Evolutionary conservation across 2,797 vertebrate genomes (phyloP).

Genomic region (Gadopsis bispinosus): DNA sequence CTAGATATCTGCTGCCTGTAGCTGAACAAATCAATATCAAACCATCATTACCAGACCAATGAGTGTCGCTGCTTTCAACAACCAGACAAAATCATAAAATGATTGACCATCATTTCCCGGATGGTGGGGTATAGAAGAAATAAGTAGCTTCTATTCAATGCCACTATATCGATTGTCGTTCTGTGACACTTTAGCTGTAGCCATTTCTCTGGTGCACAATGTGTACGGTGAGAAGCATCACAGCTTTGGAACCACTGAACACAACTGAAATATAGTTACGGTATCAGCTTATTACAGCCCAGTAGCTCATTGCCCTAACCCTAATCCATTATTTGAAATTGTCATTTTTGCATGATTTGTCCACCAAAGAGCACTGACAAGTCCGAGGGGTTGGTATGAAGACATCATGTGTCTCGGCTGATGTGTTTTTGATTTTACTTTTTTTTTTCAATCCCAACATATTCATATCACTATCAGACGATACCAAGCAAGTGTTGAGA

Average conservation of each 20-base stretch:
- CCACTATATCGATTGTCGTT: conserved; percentile 7
- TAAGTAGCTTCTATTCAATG: neutral
- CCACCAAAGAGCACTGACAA: neutral
- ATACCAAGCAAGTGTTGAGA: neutral
- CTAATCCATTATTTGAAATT: no score
- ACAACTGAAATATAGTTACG: neutral
- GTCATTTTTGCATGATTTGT: neutral
- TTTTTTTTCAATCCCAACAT: neutral
- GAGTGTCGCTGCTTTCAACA: conserved; percentile 44
- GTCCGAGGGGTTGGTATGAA: neutral
- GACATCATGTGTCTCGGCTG: neutral
- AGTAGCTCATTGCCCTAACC: no score
- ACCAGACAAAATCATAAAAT: conserved; percentile 14
- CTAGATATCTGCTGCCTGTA: conserved; percentile 35
- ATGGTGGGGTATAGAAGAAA: conserved; percentile 4
- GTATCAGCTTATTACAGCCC: neutral
- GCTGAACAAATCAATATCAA: conserved; percentile 43
- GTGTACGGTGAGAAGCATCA: neutral
- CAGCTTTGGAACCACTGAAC: neutral
- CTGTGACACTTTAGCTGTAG: neutral
- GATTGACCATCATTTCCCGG: conserved; percentile 21
- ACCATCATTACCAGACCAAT: conserved; percentile 32
- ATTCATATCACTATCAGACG: neutral
- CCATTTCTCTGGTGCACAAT: neutral
- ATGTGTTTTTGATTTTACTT: neutral